phyloP scores from a whole-genome alignment of 2,113 vertebrate species.

The Propithecus coquereli region DNA sequence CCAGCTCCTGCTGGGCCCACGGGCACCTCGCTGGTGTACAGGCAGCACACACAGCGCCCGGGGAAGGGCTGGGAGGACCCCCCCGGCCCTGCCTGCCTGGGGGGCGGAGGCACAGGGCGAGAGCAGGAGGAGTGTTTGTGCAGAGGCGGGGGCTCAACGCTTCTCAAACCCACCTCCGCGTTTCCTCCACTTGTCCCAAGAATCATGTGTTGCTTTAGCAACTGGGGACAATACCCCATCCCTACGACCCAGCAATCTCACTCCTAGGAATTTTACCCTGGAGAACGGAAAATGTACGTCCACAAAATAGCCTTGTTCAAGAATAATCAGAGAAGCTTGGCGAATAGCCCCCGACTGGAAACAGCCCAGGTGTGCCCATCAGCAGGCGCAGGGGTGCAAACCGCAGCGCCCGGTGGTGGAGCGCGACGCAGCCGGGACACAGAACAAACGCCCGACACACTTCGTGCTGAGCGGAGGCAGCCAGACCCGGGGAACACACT shows the following conservation, averaged over 20 bases:
- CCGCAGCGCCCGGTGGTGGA: fast-evolving
- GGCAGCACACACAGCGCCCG: fast-evolving
- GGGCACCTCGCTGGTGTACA: fast-evolving
- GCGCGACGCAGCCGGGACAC: not conserved
- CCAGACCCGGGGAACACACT: not conserved
- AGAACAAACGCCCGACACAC: fast-evolving
- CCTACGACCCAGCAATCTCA: fast-evolving
- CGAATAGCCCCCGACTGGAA: no score
- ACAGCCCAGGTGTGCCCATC: not conserved
- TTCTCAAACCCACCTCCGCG: not conserved
- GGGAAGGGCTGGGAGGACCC: not conserved
- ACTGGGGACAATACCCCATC: fast-evolving
- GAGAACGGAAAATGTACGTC: not conserved
- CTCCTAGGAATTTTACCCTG: not conserved
- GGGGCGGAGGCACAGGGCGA: not conserved
- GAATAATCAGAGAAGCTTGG: no score
- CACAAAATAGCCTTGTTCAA: not conserved
- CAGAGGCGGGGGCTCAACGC: not conserved
- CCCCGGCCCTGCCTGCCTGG: not conserved
- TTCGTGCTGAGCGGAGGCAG: not conserved
- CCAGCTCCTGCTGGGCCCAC: not conserved
- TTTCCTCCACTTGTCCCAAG: not conserved
- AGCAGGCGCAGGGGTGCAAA: no score
- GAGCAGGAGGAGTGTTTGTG: not conserved
- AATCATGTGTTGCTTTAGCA: not conserved